These are phyloP conservation scores for Eidolon dupreanum DNA, from an alignment of 2,797 vertebrate genomes.

Conservation along the genomic window DNA sequence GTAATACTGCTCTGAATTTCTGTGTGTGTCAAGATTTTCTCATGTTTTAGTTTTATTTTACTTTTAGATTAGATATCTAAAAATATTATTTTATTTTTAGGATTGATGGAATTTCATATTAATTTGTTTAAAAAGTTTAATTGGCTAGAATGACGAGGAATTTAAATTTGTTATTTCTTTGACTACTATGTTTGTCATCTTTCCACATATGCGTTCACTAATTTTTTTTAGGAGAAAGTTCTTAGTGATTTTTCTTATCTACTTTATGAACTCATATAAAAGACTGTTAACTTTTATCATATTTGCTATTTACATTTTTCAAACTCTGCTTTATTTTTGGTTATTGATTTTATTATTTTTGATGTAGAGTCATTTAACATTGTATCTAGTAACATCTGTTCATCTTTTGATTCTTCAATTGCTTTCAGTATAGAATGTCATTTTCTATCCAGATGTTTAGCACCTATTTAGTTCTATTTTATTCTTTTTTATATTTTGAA, in stretches of 20 bases:
- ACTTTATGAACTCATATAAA: background rate
- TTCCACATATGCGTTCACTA: background rate
- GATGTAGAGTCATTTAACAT: conserved; percentile 5
- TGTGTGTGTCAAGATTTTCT: background rate
- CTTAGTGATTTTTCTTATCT: background rate
- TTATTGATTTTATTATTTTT: conserved; percentile 29
- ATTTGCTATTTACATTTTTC: background rate
- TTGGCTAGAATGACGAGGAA: background rate
- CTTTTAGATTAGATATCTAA: background rate
- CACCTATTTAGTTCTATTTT: background rate
- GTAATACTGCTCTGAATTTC: background rate
- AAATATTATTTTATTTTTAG: background rate
- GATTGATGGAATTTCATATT: background rate
- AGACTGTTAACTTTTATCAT: background rate
- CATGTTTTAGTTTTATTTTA: background rate
- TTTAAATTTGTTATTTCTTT: background rate
- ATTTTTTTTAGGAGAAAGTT: background rate
- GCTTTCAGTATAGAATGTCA: background rate
- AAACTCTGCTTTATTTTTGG: background rate
- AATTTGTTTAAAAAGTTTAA: background rate
- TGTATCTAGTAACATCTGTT: background rate
- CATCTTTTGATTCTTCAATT: background rate
- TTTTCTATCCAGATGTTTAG: conserved; percentile 40
- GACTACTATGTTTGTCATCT: background rate
- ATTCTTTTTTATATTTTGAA: conserved; percentile 35